phyloP scores from a whole-genome alignment of 1,140 invertebrate species.

The Drosophila kohkoa region DNA sequence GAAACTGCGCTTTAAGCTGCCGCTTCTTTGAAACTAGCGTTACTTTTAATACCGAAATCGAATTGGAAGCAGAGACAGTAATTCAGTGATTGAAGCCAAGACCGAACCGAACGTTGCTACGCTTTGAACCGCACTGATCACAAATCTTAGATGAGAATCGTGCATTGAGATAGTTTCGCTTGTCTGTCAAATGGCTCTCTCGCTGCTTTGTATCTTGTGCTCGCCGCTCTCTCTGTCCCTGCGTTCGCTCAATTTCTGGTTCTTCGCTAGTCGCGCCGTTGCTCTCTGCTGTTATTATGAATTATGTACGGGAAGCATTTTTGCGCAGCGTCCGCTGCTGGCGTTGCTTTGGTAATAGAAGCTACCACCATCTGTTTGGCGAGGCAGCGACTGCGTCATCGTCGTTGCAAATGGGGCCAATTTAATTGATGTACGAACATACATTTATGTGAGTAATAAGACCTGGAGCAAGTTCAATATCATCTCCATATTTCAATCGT shows the following conservation, averaged over 20 bases:
- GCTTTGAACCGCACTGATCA: constrained; percentile 67
- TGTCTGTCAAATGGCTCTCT: neutral
- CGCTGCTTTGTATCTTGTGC: neutral
- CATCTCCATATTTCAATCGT: constrained; percentile 26
- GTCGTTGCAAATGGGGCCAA: constrained; percentile 34
- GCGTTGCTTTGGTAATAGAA: constrained; percentile 44
- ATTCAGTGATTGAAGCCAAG: neutral
- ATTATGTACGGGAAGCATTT: constrained; percentile 63
- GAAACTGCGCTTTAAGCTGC: constrained; percentile 48
- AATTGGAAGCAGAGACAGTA: neutral
- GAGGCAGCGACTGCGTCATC: constrained; percentile 16
- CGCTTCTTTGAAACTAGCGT: constrained; percentile 27
- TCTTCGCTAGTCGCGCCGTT: neutral
- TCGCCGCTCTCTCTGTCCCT: neutral
- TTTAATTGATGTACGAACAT: constrained; percentile 40
- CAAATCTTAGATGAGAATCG: constrained; percentile 36
- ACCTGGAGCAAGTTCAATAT: constrained; percentile 33
- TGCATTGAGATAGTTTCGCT: constrained; percentile 46
- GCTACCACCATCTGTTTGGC: constrained; percentile 26
- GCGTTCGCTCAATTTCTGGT: constrained; percentile 7
- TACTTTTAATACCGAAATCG: constrained; percentile 10
- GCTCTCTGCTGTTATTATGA: constrained; percentile 54
- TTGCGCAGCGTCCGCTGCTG: constrained; percentile 18
- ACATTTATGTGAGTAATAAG: constrained; percentile 2
- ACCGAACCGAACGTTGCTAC: constrained; percentile 46